Percentiles rank a stretch among this genome's conserved stretches.
These are phyloP conservation scores for Patella pellucida DNA, from an alignment of 2,888 invertebrate genomes.

Conservation along the genomic window DNA sequence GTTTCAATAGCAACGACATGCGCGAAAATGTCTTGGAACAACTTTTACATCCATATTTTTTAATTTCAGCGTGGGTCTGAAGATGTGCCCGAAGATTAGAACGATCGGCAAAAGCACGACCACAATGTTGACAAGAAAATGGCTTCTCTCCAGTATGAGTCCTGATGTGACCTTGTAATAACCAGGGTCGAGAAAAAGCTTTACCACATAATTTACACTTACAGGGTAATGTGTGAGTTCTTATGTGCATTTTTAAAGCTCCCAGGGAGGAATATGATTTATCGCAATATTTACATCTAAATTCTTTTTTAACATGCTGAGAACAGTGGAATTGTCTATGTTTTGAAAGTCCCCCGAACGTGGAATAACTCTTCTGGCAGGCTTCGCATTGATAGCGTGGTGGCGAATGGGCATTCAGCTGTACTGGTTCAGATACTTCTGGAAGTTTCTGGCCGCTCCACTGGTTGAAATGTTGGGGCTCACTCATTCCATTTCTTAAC, in stretches of 20 bases:
- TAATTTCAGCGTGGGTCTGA: slow-evolving; percentile 97
- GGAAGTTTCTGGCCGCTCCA: slow-evolving; percentile 4
- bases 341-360: slow-evolving; percentile 92
- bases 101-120: slow-evolving; percentile 95
- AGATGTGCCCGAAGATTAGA: slow-evolving; percentile 96
- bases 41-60: slow-evolving; percentile 93
- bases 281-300: slow-evolving; percentile 95
- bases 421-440: slow-evolving; percentile 5
- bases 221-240: slow-evolving; percentile 97
- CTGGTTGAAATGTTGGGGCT: not conserved
- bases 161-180: slow-evolving; percentile 95
- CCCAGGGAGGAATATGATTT: slow-evolving; percentile 95
- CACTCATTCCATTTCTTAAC: slow-evolving; percentile 15
- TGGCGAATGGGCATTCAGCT: slow-evolving; percentile 17
- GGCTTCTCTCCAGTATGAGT: slow-evolving; percentile 99
- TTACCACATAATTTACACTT: slow-evolving; percentile 97
- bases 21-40: slow-evolving; percentile 98
- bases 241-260: slow-evolving; percentile 98
- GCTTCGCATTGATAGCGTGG: slow-evolving; percentile 78
- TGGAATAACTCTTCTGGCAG: slow-evolving; percentile 94
- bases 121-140: slow-evolving; percentile 94
- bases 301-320: slow-evolving; percentile 84
- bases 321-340: slow-evolving; percentile 96
- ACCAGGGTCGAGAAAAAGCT: slow-evolving; percentile 96
- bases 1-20: slow-evolving; percentile 95